phyloP scores from a whole-genome alignment of 2,888 invertebrate genomes.

The Geotrupes spiniger region DNA sequence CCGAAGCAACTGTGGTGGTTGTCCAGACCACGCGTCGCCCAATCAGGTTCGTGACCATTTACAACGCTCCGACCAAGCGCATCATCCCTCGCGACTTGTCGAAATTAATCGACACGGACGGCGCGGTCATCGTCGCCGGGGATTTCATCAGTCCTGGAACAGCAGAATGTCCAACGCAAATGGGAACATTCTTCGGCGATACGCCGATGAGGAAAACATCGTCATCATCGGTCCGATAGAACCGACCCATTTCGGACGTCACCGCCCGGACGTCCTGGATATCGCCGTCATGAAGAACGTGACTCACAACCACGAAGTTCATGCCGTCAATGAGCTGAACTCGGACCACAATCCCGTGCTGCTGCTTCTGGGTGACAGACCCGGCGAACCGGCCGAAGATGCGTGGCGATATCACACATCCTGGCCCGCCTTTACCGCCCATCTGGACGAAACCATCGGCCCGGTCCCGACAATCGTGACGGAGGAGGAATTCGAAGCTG shows the following conservation, averaged over 20 bases:
- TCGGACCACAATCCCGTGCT: background rate
- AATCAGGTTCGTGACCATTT: conserved; percentile 5
- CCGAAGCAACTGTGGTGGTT: conserved; percentile 13
- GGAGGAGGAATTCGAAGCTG: background rate
- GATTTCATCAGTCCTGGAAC: background rate
- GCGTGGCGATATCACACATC: background rate
- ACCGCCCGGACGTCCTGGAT: background rate
- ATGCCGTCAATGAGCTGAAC: background rate
- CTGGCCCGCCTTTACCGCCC: background rate
- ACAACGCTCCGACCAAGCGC: background rate
- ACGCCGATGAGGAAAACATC: background rate
- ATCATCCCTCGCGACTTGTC: conserved; percentile 14
- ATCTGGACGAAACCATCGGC: background rate
- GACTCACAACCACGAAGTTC: background rate
- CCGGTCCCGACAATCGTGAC: background rate
- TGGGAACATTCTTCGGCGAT: background rate
- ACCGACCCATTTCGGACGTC: background rate
- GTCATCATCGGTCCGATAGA: background rate
- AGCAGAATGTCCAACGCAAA: background rate
- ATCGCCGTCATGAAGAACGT: conserved; percentile 1
- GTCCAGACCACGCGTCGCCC: conserved; percentile 1
- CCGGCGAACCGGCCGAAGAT: background rate
- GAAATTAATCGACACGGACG: conserved; percentile 1
- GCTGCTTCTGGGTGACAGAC: background rate
- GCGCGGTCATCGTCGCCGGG: background rate